Base-by-base conservation (phyloP, 2,888 invertebrate genomes). In the Sialis fuliginosa region DNA sequence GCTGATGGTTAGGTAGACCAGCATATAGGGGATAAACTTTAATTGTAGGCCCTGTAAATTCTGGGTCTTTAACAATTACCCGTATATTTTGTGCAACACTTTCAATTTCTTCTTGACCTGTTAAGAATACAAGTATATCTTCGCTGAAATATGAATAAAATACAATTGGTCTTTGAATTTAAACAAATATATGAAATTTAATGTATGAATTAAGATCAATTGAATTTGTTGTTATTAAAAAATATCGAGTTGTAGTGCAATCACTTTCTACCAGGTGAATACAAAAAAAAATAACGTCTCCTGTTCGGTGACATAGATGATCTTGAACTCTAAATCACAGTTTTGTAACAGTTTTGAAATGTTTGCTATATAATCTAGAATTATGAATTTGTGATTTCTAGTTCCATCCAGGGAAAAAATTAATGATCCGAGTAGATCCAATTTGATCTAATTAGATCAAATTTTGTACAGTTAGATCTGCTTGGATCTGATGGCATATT, bases 21-120 rank as follows among this genome's bases (percentile, higher is more conserved):
- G 95, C 91, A 64, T 97, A 95, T 60, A 98, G 72, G 0, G 96
- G 90, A 60, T 77, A 85, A 7, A 90, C 84, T 54, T 75, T 74
- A 44, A 93, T 68, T 10, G 73, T 71, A 1, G 85, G 81, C 1
- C 76, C 76, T 51, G 72, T 68, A 1, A 71, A 67, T 47, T 69
- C 68, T 48, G 72, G 72, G 60, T 72, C 82, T 66, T 79, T 81
- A 1, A 79, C 75, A 52, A 83, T 74, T 57, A 77, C 72, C 54
- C 79, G 72, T 39, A 88, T 82, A 59, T 80, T 83, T 54, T 77
- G 72, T 51, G 79, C 79, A 52, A 84, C 75, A n/a, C 79, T 74
- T 66, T 95, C 93, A 52, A 96, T 95, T 73, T 96, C 95, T 65
- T 96, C 95, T 68, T 95, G 93, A 1, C 96, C 96, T 43, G 95